These are phyloP conservation scores for Rhabdornis inornatus DNA, from an alignment of 2,113 vertebrate genomes.

Conservation along the genomic window DNA sequence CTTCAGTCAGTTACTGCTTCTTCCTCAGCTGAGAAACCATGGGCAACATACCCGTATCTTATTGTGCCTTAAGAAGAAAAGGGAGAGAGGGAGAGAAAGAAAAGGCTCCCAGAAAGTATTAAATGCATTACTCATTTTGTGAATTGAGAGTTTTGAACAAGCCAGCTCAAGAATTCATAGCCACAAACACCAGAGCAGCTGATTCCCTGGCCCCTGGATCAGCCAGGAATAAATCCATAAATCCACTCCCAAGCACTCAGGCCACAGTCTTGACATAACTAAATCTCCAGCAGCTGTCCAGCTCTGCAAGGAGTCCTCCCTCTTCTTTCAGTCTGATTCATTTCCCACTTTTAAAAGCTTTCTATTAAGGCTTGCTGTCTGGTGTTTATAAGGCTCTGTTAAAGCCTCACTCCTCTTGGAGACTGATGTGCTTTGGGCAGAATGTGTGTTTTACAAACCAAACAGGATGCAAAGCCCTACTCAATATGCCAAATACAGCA, in stretches of 20 bases:
- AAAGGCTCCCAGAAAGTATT: not conserved
- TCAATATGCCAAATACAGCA: not conserved
- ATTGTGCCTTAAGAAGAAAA: accelerated
- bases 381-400: not conserved
- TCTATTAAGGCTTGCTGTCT: not conserved
- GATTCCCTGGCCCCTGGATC: not conserved
- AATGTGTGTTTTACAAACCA: not conserved
- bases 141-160: not conserved
- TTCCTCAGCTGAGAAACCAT: not conserved
- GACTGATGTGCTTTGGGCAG: not conserved
- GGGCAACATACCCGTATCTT: accelerated
- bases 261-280: not conserved
- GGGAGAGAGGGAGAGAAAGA: too few relatives aligned
- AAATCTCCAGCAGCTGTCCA: not conserved
- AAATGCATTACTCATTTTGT: not conserved
- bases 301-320: not conserved
- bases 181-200: not conserved
- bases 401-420: not conserved
- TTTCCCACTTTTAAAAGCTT: not conserved
- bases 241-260: not conserved
- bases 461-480: not conserved
- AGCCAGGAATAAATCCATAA: not conserved
- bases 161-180: not conserved
- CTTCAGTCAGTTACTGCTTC: not conserved
- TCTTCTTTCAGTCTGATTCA: not conserved